Base-by-base conservation (phyloP, 2,113 vertebrate genomes). In the Phyllopteryx taeniolatus region DNA sequence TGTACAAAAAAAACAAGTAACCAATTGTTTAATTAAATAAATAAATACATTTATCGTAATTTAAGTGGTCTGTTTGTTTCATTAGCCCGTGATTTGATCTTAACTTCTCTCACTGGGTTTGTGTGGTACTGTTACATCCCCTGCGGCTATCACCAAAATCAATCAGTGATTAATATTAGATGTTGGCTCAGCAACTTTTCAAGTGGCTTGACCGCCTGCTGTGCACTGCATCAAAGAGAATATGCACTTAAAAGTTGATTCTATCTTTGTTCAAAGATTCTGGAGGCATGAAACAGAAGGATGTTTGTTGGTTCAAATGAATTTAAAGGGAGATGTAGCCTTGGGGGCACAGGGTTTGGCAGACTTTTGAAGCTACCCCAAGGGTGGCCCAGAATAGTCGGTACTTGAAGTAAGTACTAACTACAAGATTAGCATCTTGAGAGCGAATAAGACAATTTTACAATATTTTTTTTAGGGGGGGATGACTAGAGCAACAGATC, bases 271-370 rank as follows among this genome's bases (percentile, higher is more conserved):
- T 59, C 68, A 79, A 77, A 72, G 64, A 78, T 82, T 80, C 76
- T 81, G 44, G 78, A 79, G 82, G 87, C 44, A 83, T 74, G 79
- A 80, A 77, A 79, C 75, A 74, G 78, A 78, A 75, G 76, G 75
- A 76, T 83, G 85, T 90, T 91, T 90, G 84, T 90, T 87, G 86
- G 84, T 90, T 90, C 84, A 89, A 77, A 90, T 88, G 85, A 84
- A 43, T 90, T 86, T 87, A 83, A 81, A 83, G 73, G 73, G 74
- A 83, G 73, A 78, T 75, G 71, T 79, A 81, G 89, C 85, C 87
- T 83, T 1, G 70, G 74, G 87, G 86, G 84, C 85, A 80, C 31
- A 39, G 46, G 13, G 79, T 77, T 75, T 66, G 72, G 72, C 73
- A 72, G 57, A 78, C 78, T 80, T 84, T 71, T 73, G 71, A 86